Conservation (phyloP, 2,888 invertebrate species). For the Salpingus planirostris region DNA sequence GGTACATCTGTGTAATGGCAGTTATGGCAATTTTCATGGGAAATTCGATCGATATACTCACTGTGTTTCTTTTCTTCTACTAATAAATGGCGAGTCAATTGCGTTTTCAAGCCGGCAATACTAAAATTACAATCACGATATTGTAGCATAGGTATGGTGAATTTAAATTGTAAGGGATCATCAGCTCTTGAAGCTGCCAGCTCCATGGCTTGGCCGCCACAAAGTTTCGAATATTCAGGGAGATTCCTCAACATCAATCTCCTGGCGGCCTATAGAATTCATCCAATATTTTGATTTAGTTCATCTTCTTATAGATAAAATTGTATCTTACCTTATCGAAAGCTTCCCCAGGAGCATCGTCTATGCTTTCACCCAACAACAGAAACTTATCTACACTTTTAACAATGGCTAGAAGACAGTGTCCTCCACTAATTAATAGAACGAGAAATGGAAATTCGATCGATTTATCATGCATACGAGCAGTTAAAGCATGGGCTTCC, state of each 20-base stretch:
- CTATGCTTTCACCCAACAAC: slow-evolving; percentile 68
- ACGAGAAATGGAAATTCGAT: slow-evolving; percentile 83
- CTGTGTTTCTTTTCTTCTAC: slow-evolving; percentile 51
- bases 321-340: slow-evolving; percentile 94
- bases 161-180: slow-evolving; percentile 55
- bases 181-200: slow-evolving; percentile 59
- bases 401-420: slow-evolving; percentile 73
- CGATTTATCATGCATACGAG: slow-evolving; percentile 59
- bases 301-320: no score
- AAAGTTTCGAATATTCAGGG: slow-evolving; percentile 59
- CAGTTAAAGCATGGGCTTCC: slow-evolving; percentile 95
- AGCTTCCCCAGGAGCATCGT: slow-evolving; percentile 89
- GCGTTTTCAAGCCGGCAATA: slow-evolving; percentile 73
- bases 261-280: no score
- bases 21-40: slow-evolving; percentile 6
- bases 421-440: slow-evolving; percentile 88
- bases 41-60: slow-evolving; percentile 13
- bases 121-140: slow-evolving; percentile 83
- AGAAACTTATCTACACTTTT: slow-evolving; percentile 65
- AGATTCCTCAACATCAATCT: slow-evolving; percentile 74
- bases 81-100: slow-evolving; percentile 46
- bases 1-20: slow-evolving; percentile 47
- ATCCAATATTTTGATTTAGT: no score
- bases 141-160: slow-evolving; percentile 55
- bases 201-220: slow-evolving; percentile 85